A percentile compares a stretch with the other conserved stretches of the same genome.
phyloP scores from a whole-genome alignment of 2,888 invertebrate genomes.

The Heliconius ismenius region DNA sequence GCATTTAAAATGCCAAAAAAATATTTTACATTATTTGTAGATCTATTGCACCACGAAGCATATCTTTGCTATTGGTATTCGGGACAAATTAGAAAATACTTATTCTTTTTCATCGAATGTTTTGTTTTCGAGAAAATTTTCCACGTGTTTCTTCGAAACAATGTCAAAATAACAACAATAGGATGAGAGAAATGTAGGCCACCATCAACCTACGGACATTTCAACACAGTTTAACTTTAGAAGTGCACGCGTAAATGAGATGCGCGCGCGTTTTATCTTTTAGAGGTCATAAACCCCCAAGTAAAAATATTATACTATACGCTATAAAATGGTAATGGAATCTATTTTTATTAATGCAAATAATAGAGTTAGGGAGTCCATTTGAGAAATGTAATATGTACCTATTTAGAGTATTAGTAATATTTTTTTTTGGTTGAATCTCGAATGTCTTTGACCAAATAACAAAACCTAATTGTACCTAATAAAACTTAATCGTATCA shows the following conservation, averaged over 20 bases:
- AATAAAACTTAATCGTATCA: not conserved
- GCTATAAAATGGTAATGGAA: slow-evolving; percentile 8
- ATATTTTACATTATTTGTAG: no score
- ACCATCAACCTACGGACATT: slow-evolving; percentile 20
- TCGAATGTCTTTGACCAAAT: not conserved
- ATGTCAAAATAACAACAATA: slow-evolving; percentile 4
- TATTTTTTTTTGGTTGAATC: not conserved
- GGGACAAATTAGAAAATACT: no score
- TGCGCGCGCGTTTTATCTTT: slow-evolving; percentile 18
- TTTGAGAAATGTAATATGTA: not conserved
- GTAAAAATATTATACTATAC: not conserved
- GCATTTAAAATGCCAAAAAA: not conserved
- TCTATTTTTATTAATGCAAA: slow-evolving; percentile 1
- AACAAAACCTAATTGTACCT: no score
- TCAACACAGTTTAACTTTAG: slow-evolving; percentile 20
- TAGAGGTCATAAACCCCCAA: slow-evolving; percentile 13
- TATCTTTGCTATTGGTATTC: no score
- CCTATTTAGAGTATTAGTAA: not conserved
- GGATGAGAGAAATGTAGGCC: slow-evolving; percentile 13
- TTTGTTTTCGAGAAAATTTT: not conserved
- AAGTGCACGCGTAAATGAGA: slow-evolving; percentile 23
- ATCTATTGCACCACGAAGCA: no score
- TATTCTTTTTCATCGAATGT: no score
- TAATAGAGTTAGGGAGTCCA: not conserved
- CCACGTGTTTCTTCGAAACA: not conserved